Conservation (phyloP, 2,797 vertebrate genomes). For the Arnoldichthys spilopterus region DNA sequence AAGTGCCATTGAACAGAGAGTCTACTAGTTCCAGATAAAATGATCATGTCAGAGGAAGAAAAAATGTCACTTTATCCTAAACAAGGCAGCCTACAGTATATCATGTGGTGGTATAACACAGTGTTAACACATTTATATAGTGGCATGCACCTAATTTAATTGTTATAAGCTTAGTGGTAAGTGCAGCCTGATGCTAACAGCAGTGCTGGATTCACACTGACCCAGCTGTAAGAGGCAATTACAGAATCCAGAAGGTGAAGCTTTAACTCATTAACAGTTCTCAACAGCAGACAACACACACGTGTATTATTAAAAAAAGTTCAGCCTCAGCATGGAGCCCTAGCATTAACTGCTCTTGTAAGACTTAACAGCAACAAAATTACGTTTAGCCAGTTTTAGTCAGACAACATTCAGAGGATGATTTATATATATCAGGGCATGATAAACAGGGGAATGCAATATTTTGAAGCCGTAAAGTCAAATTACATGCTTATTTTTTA, state of each 20-base stretch:
- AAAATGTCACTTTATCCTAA: neutral
- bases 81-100: too few relatives aligned
- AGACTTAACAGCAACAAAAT: neutral
- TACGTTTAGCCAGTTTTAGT: neutral
- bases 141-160: conserved; percentile 24
- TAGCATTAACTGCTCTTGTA: conserved; percentile 42
- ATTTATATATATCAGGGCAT: neutral
- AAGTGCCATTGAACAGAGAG: neutral
- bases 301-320: conserved; percentile 55
- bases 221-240: conserved; percentile 48
- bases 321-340: conserved; percentile 37
- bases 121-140: neutral
- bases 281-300: conserved; percentile 52
- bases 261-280: conserved; percentile 54
- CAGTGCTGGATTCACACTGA: conserved; percentile 43
- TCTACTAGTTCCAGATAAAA: neutral
- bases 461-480: too few relatives aligned
- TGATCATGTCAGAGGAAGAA: neutral
- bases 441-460: too few relatives aligned
- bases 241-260: conserved; percentile 49
- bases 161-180: conserved; percentile 32
- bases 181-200: conserved; percentile 22
- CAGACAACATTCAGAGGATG: neutral
- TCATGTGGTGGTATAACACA: neutral
- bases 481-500: too few relatives aligned